These are phyloP conservation scores for Corythoichthys haematopterus DNA, from an alignment of 2,113 vertebrate genomes.

Conservation along the genomic window DNA sequence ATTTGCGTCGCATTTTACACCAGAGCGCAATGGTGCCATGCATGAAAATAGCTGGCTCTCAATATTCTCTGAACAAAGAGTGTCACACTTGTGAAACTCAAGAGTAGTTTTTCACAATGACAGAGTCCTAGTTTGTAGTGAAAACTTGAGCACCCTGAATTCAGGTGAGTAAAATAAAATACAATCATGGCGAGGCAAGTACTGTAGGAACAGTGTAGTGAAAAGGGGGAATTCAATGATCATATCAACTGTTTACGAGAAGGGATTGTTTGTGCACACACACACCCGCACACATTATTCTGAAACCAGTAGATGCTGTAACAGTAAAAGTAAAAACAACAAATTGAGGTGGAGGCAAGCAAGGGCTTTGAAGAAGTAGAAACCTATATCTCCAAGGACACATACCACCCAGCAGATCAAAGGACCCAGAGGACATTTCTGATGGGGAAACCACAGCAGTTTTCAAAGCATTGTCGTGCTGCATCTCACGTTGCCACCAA, in stretches of 20 bases:
- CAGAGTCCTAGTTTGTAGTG: background rate
- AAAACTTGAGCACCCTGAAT: background rate
- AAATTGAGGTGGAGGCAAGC: conserved; percentile 62
- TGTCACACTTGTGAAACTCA: background rate
- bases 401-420: conserved; percentile 71
- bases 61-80: background rate
- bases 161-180: background rate
- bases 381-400: conserved; percentile 70
- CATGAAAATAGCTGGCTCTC: conserved; percentile 16
- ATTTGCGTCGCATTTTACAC: too few relatives aligned
- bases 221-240: background rate
- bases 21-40: too few relatives aligned
- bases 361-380: conserved; percentile 63
- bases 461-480: conserved; percentile 64
- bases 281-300: background rate
- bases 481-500: conserved; percentile 51
- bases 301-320: conserved; percentile 16
- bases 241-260: conserved; percentile 8
- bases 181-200: background rate
- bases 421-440: conserved; percentile 64
- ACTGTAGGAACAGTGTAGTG: background rate
- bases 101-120: background rate
- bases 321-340: conserved; percentile 42
- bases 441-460: conserved; percentile 65
- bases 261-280: background rate